Evolutionary conservation across 2,888 invertebrate genomes (phyloP), one percentile per base, ranked within the genome.

Genomic region (Diaprepes abbreviatus): DNA sequence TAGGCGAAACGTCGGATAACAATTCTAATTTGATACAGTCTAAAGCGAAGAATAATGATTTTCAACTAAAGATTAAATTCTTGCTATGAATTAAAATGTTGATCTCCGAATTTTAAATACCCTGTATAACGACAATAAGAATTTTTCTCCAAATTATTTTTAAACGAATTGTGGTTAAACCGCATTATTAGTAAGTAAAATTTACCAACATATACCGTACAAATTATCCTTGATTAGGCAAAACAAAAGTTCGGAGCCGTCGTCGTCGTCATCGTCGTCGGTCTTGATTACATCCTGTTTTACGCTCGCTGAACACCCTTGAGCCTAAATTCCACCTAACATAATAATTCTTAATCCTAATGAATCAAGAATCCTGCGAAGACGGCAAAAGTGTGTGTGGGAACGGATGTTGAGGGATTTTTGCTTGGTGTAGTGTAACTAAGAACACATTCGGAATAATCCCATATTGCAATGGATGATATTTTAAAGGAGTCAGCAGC

Each of bases 281-380:
- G 55, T 55, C 55, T 55, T 55, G 55, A 35, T 36, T 55, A 55
- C 55, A 55, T 55, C 55, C 55, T 55, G 55, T 17, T 60, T 60
- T 16, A 60, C 45, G 59, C 43, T 35, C 17, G 9, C 3, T 60
- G 33, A 33, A 19, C 59, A 60, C 43, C 59, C 59, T 60, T 55
- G 55, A 55, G 21, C 21, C 36, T 9, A 55, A 55, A 55, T 36
- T 21, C 31, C 21, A 21, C 35, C 17, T 36, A 36, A 55, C 55
- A 35, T 19, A 21, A 55, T 55, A 36, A 55, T 55, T 55, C 35
- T 55, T 38, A 38, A 55, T 36, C 36, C 55, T 55, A 55, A 55
- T 36, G 36, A 36, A 36, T 36, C 55, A 36, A 55, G 36, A 55
- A 36, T 36, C 21, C 38, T 19, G 36, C 12, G 55, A 35, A 55